Percentiles rank a stretch among this genome's conserved stretches.
Conservation (phyloP, 2,888 invertebrate genomes). For the Idaea aversata region DNA sequence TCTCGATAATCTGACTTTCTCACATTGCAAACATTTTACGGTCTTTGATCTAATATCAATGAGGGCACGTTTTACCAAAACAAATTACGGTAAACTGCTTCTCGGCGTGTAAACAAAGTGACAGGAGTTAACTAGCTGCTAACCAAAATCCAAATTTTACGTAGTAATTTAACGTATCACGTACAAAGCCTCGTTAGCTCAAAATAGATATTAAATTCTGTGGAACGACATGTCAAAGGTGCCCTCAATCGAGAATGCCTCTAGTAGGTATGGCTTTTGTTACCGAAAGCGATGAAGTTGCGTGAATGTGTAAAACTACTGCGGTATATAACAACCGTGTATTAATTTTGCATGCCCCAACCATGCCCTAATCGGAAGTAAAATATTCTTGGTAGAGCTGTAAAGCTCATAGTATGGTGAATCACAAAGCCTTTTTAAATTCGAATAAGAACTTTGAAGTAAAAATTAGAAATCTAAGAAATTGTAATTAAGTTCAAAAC, state of each 20-base stretch:
- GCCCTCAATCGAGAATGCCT: constrained; percentile 18
- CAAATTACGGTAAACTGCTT: background rate
- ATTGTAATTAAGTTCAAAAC: background rate
- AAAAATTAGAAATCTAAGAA: background rate
- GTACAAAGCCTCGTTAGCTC: constrained; percentile 11
- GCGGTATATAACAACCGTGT: background rate
- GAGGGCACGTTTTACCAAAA: background rate
- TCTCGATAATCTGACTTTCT: background rate
- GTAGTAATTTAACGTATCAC: constrained; percentile 2
- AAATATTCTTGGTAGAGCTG: background rate
- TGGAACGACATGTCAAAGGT: constrained; percentile 24
- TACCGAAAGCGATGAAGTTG: constrained; percentile 6
- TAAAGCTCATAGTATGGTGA: background rate
- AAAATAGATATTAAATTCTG: constrained; percentile 29
- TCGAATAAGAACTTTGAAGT: background rate
- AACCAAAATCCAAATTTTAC: constrained; percentile 3
- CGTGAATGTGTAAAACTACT: constrained; percentile 8
- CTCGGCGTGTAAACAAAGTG: background rate
- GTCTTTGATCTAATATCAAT: background rate
- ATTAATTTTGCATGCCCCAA: background rate
- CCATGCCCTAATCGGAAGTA: too few relatives aligned
- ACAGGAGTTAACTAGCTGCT: background rate
- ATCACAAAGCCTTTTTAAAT: background rate
- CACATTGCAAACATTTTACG: background rate
- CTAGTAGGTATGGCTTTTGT: constrained; percentile 21